These are phyloP conservation scores for Notiomystis cincta DNA, from an alignment of 2,113 vertebrate genomes.

Conservation along the genomic window DNA sequence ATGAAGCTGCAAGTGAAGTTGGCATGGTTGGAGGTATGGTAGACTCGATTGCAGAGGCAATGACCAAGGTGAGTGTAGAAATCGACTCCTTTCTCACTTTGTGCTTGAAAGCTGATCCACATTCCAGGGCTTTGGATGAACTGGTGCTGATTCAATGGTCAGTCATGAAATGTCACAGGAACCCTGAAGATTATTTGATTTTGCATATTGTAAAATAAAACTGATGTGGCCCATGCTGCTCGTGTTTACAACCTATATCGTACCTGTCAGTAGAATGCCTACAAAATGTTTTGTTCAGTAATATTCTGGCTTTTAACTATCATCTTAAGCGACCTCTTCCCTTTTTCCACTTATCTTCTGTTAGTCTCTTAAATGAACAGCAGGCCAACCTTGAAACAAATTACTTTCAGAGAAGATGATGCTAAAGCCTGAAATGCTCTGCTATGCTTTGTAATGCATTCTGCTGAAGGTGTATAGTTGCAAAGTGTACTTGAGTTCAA, in stretches of 20 bases:
- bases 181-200: not conserved
- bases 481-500: not conserved
- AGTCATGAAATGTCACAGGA: not conserved
- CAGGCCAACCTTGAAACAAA: not conserved
- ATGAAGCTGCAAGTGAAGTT: conserved; percentile 94
- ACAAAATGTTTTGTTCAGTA: not conserved
- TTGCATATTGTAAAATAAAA: not conserved
- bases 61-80: conserved; percentile 84
- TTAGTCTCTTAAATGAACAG: not conserved
- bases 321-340: not conserved
- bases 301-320: not conserved
- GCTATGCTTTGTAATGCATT: not conserved
- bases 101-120: not conserved
- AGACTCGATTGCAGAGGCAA: conserved; percentile 91
- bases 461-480: not conserved
- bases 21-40: conserved; percentile 98
- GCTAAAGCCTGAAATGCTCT: not conserved
- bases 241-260: rapidly evolving
- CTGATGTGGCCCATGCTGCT: not conserved
- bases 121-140: not conserved
- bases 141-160: not conserved
- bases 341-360: not conserved
- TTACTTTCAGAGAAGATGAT: not conserved
- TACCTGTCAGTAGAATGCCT: not conserved
- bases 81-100: rapidly evolving